phyloP scores from a whole-genome alignment of 2,888 invertebrate species.

The Tachina lurida region DNA sequence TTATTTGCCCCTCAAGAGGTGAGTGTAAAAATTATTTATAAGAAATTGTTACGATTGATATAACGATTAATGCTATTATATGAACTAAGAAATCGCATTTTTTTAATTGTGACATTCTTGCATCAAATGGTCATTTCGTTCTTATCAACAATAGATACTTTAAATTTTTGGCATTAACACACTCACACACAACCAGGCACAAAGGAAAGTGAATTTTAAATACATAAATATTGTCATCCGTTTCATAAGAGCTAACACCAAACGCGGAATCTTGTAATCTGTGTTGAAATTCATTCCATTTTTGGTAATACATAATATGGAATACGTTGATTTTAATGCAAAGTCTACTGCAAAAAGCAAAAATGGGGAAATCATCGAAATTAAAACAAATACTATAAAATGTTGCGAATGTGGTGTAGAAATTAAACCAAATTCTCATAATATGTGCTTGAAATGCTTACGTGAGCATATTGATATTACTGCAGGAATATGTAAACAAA shows the following conservation, averaged over 20 bases:
- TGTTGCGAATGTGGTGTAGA: slow-evolving; percentile 97
- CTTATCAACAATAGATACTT: too few relatives aligned
- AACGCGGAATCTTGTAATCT: not conserved
- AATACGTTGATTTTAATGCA: slow-evolving; percentile 64
- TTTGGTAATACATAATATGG: slow-evolving; percentile 39
- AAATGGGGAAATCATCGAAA: slow-evolving; percentile 25
- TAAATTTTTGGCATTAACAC: too few relatives aligned
- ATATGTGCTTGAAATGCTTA: slow-evolving; percentile 98
- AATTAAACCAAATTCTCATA: slow-evolving; percentile 97
- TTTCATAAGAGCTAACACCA: not conserved
- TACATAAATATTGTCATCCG: too few relatives aligned
- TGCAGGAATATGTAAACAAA: slow-evolving; percentile 97
- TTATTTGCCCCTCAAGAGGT: too few relatives aligned
- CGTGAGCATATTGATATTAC: slow-evolving; percentile 96
- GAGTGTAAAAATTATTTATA: too few relatives aligned
- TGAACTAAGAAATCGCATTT: too few relatives aligned
- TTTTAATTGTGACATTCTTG: too few relatives aligned
- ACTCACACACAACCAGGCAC: too few relatives aligned
- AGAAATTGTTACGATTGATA: too few relatives aligned
- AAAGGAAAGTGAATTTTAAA: too few relatives aligned
- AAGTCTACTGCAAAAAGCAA: slow-evolving; percentile 8
- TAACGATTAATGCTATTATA: too few relatives aligned
- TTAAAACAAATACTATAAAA: slow-evolving; percentile 81
- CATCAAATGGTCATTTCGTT: too few relatives aligned
- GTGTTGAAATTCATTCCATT: not conserved